Conservation (phyloP, 53 echinoderm and acorn worm genomes). For the Patiria pectinifera region DNA sequence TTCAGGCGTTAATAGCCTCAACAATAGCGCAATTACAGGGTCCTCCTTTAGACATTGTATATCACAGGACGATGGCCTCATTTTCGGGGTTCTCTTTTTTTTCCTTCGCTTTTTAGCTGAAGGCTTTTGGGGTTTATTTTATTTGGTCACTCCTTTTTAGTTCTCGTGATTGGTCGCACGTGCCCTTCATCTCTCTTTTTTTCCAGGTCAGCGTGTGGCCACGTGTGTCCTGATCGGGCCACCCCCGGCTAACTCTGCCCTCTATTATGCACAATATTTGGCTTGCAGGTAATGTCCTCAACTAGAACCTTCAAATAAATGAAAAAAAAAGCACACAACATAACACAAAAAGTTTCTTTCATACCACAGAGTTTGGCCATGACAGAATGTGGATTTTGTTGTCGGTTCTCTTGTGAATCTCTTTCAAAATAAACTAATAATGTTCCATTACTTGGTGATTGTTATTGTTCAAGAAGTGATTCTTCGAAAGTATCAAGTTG, state of each 20-base stretch:
- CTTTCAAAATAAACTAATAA: no score
- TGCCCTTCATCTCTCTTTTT: constrained; percentile 46
- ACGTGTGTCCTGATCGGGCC: constrained; percentile 3
- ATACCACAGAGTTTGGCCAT: no score
- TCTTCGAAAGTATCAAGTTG: no score
- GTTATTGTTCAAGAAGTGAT: no score
- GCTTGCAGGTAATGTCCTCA: not conserved
- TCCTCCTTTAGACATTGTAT: constrained; percentile 4
- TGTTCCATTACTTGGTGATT: no score
- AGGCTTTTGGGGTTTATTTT: constrained; percentile 18
- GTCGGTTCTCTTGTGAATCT: no score
- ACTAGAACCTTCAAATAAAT: not conserved
- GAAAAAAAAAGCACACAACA: no score
- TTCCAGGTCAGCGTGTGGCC: constrained; percentile 48
- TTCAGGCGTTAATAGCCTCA: constrained; percentile 2
- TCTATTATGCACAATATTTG: not conserved
- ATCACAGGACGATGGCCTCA: constrained; percentile 44
- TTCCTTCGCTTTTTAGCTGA: not conserved
- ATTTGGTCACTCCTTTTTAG: constrained; percentile 41
- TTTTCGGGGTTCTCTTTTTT: not conserved
- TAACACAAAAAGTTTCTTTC: no score
- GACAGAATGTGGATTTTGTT: no score
- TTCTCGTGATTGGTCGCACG: constrained; percentile 48
- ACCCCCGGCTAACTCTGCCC: not conserved
- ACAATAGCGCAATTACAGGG: constrained; percentile 48